Base-by-base conservation (phyloP, 1,140 invertebrate species). In the Ctenoplectra terminalis region DNA sequence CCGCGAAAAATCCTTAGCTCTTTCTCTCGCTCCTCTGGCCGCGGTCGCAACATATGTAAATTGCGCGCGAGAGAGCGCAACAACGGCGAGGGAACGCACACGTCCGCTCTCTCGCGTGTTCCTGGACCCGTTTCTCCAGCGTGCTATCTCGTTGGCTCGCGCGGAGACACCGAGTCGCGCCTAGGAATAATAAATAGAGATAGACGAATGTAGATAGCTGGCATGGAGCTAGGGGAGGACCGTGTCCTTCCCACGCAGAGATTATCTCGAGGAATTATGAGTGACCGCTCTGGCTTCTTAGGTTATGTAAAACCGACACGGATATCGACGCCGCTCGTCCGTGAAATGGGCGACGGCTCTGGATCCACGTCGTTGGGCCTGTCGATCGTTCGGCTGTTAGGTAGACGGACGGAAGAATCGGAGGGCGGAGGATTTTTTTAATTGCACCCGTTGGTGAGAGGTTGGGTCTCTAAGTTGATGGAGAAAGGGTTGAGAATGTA, bases 241-340 rank as follows among this genome's bases (percentile, higher is more conserved):
- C 67, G 73, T 83, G 83, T 87, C 85, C 87, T 84, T 88, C 87
- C 90, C 90, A 90, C 90, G 87, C 90, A 66, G 78, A 91, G 92
- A 92, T 93, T 91, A 93, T 93, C 91, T 92, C 87, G 85, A 89
- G 90, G 82, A 92, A 89, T 92, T 93, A 92, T 89, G 90, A 91
- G 83, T 86, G 88, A 91, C 90, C 85, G 81, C 81, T 88, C 81
- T 40, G 70, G 91, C 88, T 90, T 90, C 90, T n/a, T 86, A 91
- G 84, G 79, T 91, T 92, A 92, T 90, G 88, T 88, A 90, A 90
- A 90, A 70, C 83, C 81, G 85, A 46, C n/a, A 20, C 11, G 60
- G 61, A n/a, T 52, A 85, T 86, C 75, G 81, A 80, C 48, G 64
- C 34, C 34, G 58, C 54, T 86, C 64, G 74, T 69, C 80, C 80